Conservation (phyloP, 2,797 vertebrate species). For the Setipinna tenuifilis region DNA sequence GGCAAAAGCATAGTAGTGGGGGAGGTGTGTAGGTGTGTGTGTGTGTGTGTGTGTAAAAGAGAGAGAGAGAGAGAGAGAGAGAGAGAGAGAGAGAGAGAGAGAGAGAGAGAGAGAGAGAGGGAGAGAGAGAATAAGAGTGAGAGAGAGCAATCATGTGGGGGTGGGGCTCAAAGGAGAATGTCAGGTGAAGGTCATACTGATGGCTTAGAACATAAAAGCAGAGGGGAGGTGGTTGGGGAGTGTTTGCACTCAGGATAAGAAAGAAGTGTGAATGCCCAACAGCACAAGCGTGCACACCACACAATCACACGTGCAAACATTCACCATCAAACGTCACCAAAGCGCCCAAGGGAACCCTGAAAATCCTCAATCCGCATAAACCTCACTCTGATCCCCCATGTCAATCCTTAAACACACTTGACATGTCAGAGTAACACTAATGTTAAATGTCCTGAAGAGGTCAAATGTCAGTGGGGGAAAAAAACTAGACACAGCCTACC, state of each 20-base stretch:
- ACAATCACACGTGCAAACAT: not conserved
- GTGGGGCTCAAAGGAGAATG: not conserved
- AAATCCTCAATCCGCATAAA: too few relatives aligned
- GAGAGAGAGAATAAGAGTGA: too few relatives aligned
- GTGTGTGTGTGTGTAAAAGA: not conserved
- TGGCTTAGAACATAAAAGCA: slow-evolving; percentile 24
- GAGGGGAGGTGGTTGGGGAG: not conserved
- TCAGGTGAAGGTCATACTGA: slow-evolving; percentile 44
- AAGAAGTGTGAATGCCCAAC: not conserved
- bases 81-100: too few relatives aligned
- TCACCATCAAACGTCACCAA: too few relatives aligned
- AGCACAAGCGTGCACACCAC: slow-evolving; percentile 19
- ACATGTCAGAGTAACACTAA: not conserved
- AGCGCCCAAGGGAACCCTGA: too few relatives aligned
- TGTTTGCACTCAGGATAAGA: slow-evolving; percentile 25
- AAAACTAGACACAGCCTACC: not conserved
- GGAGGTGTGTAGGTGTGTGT: not conserved
- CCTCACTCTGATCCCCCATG: not conserved
- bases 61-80: too few relatives aligned
- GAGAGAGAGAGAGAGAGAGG: too few relatives aligned
- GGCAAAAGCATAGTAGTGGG: slow-evolving; percentile 6
- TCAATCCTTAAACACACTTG: not conserved
- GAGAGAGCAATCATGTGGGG: too few relatives aligned
- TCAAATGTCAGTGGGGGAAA: not conserved
- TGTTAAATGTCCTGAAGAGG: not conserved